Percentiles rank a stretch among this genome's conserved stretches.
Evolutionary conservation across 2,888 invertebrate species (phyloP).

Genomic region (Strigamia maritima): DNA sequence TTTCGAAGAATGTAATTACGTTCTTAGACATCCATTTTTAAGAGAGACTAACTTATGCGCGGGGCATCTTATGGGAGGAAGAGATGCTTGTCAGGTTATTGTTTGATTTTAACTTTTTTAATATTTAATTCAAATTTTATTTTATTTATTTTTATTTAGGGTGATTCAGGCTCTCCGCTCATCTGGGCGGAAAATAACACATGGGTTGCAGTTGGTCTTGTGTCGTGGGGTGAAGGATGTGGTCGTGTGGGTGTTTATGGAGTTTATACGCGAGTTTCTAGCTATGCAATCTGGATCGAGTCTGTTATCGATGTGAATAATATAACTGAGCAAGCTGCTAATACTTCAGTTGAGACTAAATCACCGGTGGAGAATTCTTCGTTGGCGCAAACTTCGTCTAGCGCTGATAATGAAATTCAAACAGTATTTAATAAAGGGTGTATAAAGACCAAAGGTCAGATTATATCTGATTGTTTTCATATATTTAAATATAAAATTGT

Average conservation of each 20-base stretch:
- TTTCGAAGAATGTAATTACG: neutral
- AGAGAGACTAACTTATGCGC: conserved; percentile 1
- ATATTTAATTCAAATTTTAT: neutral
- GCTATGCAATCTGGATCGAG: neutral
- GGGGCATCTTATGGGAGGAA: neutral
- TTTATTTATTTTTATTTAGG: conserved; percentile 6
- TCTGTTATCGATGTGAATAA: neutral
- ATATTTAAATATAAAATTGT: neutral
- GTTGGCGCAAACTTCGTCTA: neutral
- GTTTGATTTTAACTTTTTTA: neutral
- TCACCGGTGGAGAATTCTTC: neutral
- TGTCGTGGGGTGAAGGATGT: conserved; percentile 35
- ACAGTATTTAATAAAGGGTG: conserved; percentile 9
- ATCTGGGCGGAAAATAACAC: conserved; percentile 4
- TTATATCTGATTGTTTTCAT: neutral
- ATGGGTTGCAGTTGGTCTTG: conserved; percentile 8
- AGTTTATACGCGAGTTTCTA: conserved; percentile 20
- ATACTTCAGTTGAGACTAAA: neutral
- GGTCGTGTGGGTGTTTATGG: conserved; percentile 16
- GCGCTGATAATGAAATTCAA: neutral
- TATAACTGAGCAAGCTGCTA: neutral
- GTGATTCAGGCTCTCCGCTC: conserved; percentile 32
- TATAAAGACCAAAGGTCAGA: neutral
- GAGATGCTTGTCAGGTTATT: conserved; percentile 33
- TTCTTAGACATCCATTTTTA: conserved; percentile 9